Conservation (phyloP, 2,888 invertebrate species). For the Sycophila texana region DNA sequence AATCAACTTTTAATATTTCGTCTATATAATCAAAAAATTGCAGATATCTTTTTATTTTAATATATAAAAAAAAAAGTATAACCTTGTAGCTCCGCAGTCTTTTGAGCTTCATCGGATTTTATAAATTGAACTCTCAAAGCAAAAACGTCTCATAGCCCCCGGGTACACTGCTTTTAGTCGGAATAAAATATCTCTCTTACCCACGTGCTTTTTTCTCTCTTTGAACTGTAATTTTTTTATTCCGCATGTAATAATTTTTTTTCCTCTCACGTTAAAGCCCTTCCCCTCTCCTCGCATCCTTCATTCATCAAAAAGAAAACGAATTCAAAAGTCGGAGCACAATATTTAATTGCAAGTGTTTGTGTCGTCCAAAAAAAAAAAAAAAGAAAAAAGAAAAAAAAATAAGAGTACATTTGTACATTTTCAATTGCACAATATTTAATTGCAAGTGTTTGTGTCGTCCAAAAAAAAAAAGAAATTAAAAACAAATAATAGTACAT, state of each 20-base stretch:
- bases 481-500: no score
- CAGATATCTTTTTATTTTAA: background rate
- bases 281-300: background rate
- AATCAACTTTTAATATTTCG: background rate
- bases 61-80: background rate
- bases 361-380: no score
- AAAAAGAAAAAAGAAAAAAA: no score
- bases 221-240: slow-evolving; percentile 21
- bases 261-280: background rate
- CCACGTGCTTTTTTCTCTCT: background rate
- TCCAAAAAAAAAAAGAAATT: no score
- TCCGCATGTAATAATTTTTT: no score
- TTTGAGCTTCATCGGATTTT: slow-evolving; percentile 9
- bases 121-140: slow-evolving; percentile 23
- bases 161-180: slow-evolving; percentile 19
- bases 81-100: background rate
- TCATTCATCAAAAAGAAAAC: no score
- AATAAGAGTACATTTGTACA: no score
- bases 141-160: slow-evolving; percentile 27
- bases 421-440: no score
- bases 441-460: no score
- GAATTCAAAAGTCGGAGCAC: no score
- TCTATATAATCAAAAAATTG: background rate
- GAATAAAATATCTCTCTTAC: slow-evolving; percentile 11
- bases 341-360: no score